phyloP scores from a whole-genome alignment of 2,888 invertebrate genomes.

The Metacarcinus magister region DNA sequence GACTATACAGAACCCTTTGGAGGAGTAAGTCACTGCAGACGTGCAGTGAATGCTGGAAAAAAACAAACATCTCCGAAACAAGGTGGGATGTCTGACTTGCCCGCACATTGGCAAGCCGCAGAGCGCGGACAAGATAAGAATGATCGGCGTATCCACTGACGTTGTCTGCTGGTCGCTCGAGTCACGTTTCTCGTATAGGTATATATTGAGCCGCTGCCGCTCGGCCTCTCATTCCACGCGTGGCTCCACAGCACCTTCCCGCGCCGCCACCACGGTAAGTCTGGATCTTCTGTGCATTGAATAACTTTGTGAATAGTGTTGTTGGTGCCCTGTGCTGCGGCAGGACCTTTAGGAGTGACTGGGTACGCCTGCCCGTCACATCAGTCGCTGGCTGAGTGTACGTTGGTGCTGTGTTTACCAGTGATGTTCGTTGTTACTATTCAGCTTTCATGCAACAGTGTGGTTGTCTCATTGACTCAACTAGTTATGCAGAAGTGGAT shows the following conservation, averaged over 20 bases:
- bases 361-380: neutral
- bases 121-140: too few relatives aligned
- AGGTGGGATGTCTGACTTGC: too few relatives aligned
- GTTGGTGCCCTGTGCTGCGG: neutral
- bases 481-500: neutral
- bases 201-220: conserved; percentile 27
- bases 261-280: neutral
- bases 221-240: neutral
- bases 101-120: too few relatives aligned
- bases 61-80: too few relatives aligned
- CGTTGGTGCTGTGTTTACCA: neutral
- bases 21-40: too few relatives aligned
- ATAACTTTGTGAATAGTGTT: too few relatives aligned
- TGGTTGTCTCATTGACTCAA: neutral
- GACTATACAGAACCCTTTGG: too few relatives aligned
- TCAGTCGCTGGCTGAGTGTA: neutral
- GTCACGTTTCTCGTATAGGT: neutral
- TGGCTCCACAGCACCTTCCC: neutral
- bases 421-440: neutral
- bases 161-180: neutral
- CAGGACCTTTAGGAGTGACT: neutral
- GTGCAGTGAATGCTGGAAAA: too few relatives aligned
- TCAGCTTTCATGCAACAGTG: neutral
- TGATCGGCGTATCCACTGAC: neutral
- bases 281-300: neutral